Base-by-base conservation (phyloP, 2,888 invertebrate genomes). In the Cosmopolites sordidus region DNA sequence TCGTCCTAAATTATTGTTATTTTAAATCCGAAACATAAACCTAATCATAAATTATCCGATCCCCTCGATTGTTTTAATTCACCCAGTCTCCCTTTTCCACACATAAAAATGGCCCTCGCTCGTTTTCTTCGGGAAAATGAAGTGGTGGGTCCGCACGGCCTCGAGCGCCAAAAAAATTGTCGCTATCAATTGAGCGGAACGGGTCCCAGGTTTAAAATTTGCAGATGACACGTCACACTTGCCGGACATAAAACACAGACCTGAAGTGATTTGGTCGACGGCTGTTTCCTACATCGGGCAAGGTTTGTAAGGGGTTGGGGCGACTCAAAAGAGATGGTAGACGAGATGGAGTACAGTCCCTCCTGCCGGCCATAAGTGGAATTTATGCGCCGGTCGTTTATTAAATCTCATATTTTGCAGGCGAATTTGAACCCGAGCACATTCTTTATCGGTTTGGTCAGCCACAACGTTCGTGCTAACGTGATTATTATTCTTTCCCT, bases 401-500 rank as follows among this genome's bases (percentile, higher is more conserved):
- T 64, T 63, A 64, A 63, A 63, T 60, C 59, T 62, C 60, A 62
- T 63, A 61, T 64, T 63, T 64, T 58, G 61, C 56, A 37, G 56
- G 40, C 48, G 54, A 56, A 56, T 58, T 60, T 60, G n/a, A 12
- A 12, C 12, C 33, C 33, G 53, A 43, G 50, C 54, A 54, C 56
- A 60, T 60, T 59, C 60, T 59, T 62, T 58, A 58, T 60, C 53
- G 56, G 54, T 43, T 48, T 43, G 38, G 30, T 37, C 42, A 41
- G n/a, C 51, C 51, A 45, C 52, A 52, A 52, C 48, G 38, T 46
- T 42, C 52, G 48, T 56, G 56, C 52, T 52, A 56, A 56, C 48
- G 51, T 33, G 51, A 56, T 56, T 56, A 51, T 51, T 51, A 51
- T 51, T 51, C 49, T 33, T 11, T 4, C 33, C 33, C 12, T 33